Evolutionary conservation across 2,113 vertebrate genomes (phyloP), one percentile per base, ranked within the genome.

Genomic region (Natator depressus): DNA sequence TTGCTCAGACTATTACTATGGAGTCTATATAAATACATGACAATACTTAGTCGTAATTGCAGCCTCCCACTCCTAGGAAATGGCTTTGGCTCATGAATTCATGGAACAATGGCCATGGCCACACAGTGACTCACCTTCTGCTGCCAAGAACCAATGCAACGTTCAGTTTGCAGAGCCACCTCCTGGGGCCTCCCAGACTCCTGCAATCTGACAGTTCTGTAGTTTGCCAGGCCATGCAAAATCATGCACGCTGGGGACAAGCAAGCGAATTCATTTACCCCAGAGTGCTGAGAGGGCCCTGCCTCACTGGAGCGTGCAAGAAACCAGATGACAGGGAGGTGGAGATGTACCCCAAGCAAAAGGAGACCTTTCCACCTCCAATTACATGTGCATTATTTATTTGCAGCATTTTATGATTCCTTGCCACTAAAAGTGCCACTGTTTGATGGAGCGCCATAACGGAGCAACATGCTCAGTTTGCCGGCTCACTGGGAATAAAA

Each of bases 401-500:
- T 83, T 88, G 62, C 83, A 93, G 57, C 12, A 69, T 80, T 88
- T 89, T 93, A 86, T 59, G 89, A 20, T 72, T 96, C 72, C 79
- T 91, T 91, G 53, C 84, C 50, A 85, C 12, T 49, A 84, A 80
- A 65, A 35, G 35, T 0, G 0, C 27, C 86, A 79, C 19, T 92
- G n/a, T 65, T 96, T 96, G 89, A 59, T 75, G 72, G 83, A 91
- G 42, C 84, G 84, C 14, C 17, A 72, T 54, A 81, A 79, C 47
- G 88, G 80, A 97, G 53, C 10, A 95, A 84, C 8, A 49, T 17
- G 20, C 38, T 62, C 50, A 35, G 87, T 91, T 94, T 92, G 42
- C n/a, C 42, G 88, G 46, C 51, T 97, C 89, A 29, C 76, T 76
- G 59, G 79, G 69, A 96, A 38, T 91, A 95, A 96, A 98, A 95